Percentiles rank a stretch among this genome's conserved stretches.
Conservation (phyloP, 2,113 vertebrate genomes). For the Mus pahari region DNA sequence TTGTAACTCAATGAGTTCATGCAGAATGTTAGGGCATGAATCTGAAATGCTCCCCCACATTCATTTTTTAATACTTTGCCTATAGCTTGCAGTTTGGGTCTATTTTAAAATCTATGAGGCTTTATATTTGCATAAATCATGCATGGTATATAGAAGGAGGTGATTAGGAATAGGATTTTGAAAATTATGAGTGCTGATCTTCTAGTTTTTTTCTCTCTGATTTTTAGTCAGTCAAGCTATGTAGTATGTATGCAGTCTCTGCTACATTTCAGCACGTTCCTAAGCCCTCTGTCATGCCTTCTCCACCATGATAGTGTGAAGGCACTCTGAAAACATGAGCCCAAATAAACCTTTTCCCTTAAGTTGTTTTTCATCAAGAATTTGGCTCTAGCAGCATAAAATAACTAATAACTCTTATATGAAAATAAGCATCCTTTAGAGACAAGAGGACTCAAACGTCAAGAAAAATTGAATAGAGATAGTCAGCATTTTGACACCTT, state of each 20-base stretch:
- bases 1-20: no score
- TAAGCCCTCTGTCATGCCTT: not conserved
- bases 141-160: not conserved
- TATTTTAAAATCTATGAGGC: not conserved
- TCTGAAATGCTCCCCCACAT: no score
- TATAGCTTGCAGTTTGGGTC: not conserved
- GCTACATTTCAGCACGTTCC: no score
- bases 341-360: not conserved
- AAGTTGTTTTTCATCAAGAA: not conserved
- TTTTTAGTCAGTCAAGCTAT: no score
- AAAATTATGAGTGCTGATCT: no score
- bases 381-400: not conserved
- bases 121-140: no score
- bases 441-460: not conserved
- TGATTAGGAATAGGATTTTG: no score
- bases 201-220: not conserved
- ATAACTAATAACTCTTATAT: not conserved
- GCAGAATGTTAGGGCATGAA: not conserved
- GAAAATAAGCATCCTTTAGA: not conserved
- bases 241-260: no score
- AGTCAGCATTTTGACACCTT: not conserved
- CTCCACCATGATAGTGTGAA: not conserved
- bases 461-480: not conserved
- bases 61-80: not conserved
- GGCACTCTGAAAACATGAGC: not conserved